phyloP scores from a whole-genome alignment of 2,888 invertebrate genomes.

The Aleiodes alternator region DNA sequence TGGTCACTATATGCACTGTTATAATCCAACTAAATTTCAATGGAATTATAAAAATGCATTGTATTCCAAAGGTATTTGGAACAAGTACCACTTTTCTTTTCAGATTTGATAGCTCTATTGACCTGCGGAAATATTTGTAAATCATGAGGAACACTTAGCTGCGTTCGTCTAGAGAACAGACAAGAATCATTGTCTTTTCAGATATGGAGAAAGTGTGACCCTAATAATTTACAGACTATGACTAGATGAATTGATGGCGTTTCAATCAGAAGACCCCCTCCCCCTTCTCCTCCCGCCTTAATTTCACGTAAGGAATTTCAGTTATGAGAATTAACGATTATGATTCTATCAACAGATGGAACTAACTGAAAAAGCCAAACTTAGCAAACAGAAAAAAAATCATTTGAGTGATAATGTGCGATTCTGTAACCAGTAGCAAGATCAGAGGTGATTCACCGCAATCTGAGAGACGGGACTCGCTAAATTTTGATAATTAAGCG shows the following conservation, averaged over 20 bases:
- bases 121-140: constrained; percentile 14
- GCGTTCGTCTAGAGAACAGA: constrained; percentile 14
- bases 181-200: constrained; percentile 58
- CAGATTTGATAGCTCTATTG: constrained; percentile 14
- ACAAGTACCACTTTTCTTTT: constrained; percentile 10
- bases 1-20: too few relatives aligned
- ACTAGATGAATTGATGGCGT: constrained; percentile 63
- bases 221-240: constrained; percentile 67
- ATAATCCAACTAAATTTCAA: too few relatives aligned
- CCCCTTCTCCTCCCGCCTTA: too few relatives aligned
- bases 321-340: too few relatives aligned
- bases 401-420: neutral
- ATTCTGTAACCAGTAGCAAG: constrained; percentile 27
- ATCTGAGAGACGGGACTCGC: neutral
- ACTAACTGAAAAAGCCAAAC: neutral
- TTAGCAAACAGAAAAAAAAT: too few relatives aligned
- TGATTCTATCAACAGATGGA: neutral
- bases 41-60: constrained; percentile 11
- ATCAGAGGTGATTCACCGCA: constrained; percentile 1
- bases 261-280: neutral
- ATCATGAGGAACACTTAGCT: constrained; percentile 13
- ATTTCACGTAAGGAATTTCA: too few relatives aligned
- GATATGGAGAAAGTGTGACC: constrained; percentile 70
- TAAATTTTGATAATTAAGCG: constrained; percentile 3
- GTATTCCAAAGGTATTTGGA: neutral